These are phyloP conservation scores for Stigmatopora argus DNA, from an alignment of 2,113 vertebrate genomes.

Conservation along the genomic window DNA sequence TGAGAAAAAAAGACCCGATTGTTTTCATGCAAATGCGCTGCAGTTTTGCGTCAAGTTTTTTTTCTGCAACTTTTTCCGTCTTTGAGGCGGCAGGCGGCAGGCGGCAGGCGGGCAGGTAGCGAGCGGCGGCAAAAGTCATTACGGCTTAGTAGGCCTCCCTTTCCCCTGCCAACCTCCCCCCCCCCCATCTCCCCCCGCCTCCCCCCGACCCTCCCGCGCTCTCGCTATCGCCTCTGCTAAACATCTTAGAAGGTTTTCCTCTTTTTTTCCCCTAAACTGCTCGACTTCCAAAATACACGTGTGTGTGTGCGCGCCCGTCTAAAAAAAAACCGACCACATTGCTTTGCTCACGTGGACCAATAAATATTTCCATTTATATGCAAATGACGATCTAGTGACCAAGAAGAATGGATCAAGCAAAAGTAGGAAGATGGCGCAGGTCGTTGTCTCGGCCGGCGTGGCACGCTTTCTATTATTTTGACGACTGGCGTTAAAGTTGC, in stretches of 20 bases:
- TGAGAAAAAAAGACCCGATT: no score
- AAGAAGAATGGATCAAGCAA: constrained; percentile 75
- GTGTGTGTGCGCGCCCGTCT: background rate
- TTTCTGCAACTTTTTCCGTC: constrained; percentile 62
- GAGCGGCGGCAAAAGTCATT: constrained; percentile 64
- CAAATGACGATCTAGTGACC: constrained; percentile 79
- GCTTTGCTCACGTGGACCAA: constrained; percentile 70
- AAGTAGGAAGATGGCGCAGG: constrained; percentile 51
- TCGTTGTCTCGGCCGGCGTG: constrained; percentile 44
- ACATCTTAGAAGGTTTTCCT: constrained; percentile 66
- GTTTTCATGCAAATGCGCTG: no score
- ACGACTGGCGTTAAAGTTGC: constrained; percentile 44
- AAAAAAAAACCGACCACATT: constrained; percentile 60
- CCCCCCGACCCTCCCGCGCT: constrained; percentile 42
- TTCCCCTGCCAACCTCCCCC: constrained; percentile 30
- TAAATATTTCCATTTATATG: constrained; percentile 82
- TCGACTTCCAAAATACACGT: constrained; percentile 69
- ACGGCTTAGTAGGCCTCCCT: constrained; percentile 55
- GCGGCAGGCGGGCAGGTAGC: background rate
- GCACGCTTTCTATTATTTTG: constrained; percentile 73
- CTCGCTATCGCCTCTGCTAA: constrained; percentile 62
- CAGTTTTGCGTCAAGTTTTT: constrained; percentile 40
- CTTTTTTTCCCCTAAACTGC: constrained; percentile 55
- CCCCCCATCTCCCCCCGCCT: constrained; percentile 56
- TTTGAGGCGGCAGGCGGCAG: constrained; percentile 57